A percentile compares a stretch with the other conserved stretches of the same genome.
Conservation (phyloP, 2,113 vertebrate species). For the Sardina pilchardus region DNA sequence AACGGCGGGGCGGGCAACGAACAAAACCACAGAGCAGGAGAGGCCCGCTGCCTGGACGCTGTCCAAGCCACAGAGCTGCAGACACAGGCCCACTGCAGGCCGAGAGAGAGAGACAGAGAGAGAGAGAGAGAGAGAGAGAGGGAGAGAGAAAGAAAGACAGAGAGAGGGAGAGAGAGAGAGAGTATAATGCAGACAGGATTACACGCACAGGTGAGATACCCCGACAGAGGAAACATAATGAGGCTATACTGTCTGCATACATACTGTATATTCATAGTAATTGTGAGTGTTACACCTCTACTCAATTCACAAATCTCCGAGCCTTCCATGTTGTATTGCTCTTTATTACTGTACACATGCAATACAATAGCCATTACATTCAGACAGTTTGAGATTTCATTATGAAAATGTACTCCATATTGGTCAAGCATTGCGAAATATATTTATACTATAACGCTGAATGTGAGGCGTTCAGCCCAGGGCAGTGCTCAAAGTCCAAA, state of each 20-base stretch:
- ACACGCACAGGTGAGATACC: background rate
- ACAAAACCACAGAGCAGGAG: constrained; percentile 82
- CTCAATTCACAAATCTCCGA: background rate
- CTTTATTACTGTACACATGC: background rate
- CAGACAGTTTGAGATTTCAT: background rate
- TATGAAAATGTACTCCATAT: background rate
- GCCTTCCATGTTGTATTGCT: background rate
- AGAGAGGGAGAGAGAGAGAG: constrained; percentile 4
- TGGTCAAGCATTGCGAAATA: background rate
- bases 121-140: constrained; percentile 56
- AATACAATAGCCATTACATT: background rate
- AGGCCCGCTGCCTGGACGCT: constrained; percentile 76
- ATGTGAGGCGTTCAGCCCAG: background rate
- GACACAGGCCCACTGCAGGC: constrained; percentile 65
- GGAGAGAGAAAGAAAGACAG: background rate
- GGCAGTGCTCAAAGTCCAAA: background rate
- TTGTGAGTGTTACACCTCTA: background rate
- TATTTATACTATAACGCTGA: background rate
- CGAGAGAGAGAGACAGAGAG: constrained; percentile 40
- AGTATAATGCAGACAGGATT: constrained; percentile 2
- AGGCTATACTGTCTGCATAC: background rate
- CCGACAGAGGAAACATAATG: background rate
- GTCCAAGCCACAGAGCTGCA: constrained; percentile 87
- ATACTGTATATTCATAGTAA: background rate
- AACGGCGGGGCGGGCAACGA: constrained; percentile 72